Base-by-base conservation (phyloP, 2,797 vertebrate species). In the Silurus lanzhouensis region DNA sequence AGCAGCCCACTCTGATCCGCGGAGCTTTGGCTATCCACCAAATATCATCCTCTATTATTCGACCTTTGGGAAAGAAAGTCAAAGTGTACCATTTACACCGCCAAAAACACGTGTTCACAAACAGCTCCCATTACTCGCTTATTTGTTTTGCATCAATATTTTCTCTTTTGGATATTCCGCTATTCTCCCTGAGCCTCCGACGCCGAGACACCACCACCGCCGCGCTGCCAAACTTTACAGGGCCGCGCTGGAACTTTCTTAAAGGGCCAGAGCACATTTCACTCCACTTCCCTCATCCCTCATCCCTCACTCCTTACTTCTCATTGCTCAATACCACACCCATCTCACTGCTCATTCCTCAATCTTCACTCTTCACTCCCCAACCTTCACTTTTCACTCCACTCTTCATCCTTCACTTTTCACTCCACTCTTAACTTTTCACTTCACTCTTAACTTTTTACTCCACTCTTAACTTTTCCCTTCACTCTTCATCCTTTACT, bases 241-340 rank as follows among this genome's bases (percentile, higher is more conserved):
- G 89, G 87, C 88, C 88, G 85, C 87, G 80, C 91, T 91, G 90
- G 91, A 91, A 94, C 93, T 92, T 91, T 91, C 91, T 95, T 95
- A 95, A 96, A 95, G 95, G 91, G 92, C 90, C 89, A 92, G 93
- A 60, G 46, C 88, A 87, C 88, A 87, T 88, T 88, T 89, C 5
- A 10, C 27, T 76, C 14, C n/a, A 31, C 27, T 17, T 2, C 31
- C 14, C n/a, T 76, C 31, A 38, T 1, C 17, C 66, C 13, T 27
- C 0, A 0, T 20, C 27, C 64, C 31, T 70, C 31, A 19, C 38
- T 5, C 38, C 68, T 44, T 31, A 20, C 15, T 8, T 31, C 15
- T 46, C 13, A 31, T 67, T 68, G 31, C 38, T 9, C 68, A 46
- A 17, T 8, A 25, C 6, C 48, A 52, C 48, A 52, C 1, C 8